Conservation (phyloP, 2,888 invertebrate species). For the Malthinus flaveolus region DNA sequence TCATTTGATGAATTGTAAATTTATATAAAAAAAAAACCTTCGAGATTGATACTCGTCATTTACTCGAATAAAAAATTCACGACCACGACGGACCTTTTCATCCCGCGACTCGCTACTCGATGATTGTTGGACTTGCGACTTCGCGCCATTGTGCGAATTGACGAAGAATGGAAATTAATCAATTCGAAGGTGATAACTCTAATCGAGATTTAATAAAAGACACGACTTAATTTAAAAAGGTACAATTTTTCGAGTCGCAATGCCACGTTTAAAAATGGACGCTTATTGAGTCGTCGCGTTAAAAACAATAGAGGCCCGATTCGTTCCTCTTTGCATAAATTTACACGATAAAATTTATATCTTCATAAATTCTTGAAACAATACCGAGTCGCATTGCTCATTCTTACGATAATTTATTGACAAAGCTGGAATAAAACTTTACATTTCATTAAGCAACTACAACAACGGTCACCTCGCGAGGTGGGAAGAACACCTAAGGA, state of each 20-base stretch:
- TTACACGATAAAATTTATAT: constrained; percentile 22
- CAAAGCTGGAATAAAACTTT: constrained; percentile 18
- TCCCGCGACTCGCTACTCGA: too few species aligned
- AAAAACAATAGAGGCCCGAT: constrained; percentile 13
- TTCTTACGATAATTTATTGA: constrained; percentile 23
- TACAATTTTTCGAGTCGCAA: too few species aligned
- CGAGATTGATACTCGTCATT: too few species aligned
- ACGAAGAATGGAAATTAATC: too few species aligned
- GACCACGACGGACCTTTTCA: too few species aligned
- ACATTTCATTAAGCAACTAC: constrained; percentile 23
- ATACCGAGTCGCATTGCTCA: constrained; percentile 19
- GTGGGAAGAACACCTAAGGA: constrained; percentile 22
- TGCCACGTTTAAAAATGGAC: neutral
- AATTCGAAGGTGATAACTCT: too few species aligned
- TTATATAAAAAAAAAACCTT: too few species aligned
- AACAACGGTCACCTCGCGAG: constrained; percentile 8
- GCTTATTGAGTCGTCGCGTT: constrained; percentile 3
- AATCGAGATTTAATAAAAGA: too few species aligned
- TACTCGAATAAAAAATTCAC: too few species aligned
- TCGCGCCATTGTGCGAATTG: too few species aligned
- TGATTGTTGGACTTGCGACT: too few species aligned
- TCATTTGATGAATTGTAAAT: neutral
- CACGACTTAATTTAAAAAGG: too few species aligned
- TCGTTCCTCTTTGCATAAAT: constrained; percentile 21
- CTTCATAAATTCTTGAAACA: constrained; percentile 27